Percentiles rank a stretch among this genome's conserved stretches.
Evolutionary conservation across 2,797 vertebrate species (phyloP).

Genomic region (Hozukius guyotensis): DNA sequence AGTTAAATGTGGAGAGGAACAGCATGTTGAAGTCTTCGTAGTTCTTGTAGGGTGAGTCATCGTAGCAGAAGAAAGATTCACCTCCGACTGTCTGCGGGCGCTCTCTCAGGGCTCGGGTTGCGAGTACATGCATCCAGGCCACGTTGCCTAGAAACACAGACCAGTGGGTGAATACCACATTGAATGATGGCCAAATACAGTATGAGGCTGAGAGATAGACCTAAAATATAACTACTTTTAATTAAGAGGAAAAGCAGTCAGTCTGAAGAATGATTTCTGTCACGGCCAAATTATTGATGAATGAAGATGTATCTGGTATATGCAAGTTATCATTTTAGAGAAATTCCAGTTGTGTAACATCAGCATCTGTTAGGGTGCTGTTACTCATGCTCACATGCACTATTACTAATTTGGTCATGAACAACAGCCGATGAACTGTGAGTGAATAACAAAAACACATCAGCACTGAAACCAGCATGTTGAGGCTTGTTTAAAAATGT

Average conservation of each 20-base stretch:
- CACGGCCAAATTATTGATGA: not conserved
- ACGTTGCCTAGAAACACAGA: constrained; percentile 86
- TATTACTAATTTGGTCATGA: not conserved
- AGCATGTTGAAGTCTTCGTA: constrained; percentile 92
- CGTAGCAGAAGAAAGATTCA: constrained; percentile 91
- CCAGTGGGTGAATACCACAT: not conserved
- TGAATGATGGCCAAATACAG: not conserved
- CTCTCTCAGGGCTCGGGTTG: constrained; percentile 79
- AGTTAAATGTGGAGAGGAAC: constrained; percentile 83
- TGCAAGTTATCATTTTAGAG: not conserved
- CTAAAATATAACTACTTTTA: not conserved
- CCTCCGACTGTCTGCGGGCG: constrained; percentile 77
- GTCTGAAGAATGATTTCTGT: not conserved
- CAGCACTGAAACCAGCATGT: not conserved
- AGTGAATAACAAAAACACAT: not conserved
- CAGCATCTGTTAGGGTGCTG: not conserved
- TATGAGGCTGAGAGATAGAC: not conserved
- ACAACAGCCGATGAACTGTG: not conserved
- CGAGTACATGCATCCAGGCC: constrained; percentile 93
- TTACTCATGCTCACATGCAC: not conserved
- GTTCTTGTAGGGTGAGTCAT: constrained; percentile 90
- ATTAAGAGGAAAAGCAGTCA: not conserved
- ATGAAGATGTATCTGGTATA: not conserved
- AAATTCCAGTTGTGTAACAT: not conserved
- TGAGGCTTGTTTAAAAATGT: not conserved